phyloP scores from a whole-genome alignment of 2,888 invertebrate species.

The Nephrotoma flavescens region DNA sequence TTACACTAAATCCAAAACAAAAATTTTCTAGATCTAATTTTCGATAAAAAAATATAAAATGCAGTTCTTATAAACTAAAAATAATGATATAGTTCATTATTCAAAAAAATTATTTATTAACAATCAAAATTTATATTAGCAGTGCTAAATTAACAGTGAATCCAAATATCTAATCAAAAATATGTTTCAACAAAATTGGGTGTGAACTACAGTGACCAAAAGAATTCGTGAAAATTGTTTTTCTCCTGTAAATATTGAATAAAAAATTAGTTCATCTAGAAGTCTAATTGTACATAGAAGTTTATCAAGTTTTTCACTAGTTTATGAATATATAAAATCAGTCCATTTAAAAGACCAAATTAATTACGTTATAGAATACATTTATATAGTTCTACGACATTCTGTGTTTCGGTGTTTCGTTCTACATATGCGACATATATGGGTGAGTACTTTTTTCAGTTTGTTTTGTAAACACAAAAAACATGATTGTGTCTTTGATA shows the following conservation, averaged over 20 bases:
- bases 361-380: background rate
- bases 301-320: background rate
- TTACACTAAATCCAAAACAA: background rate
- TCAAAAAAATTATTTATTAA: background rate
- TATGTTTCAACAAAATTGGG: background rate
- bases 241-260: background rate
- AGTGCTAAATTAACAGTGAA: background rate
- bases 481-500: background rate
- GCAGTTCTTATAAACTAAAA: background rate
- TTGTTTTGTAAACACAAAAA: background rate
- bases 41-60: background rate
- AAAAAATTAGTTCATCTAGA: background rate
- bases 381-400: background rate
- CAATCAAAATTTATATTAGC: background rate
- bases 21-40: background rate
- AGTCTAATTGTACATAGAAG: background rate
- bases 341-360: background rate
- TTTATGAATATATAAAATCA: background rate
- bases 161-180: background rate
- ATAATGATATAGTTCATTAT: background rate
- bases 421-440: background rate
- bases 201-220: background rate
- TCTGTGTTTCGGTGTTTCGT: background rate
- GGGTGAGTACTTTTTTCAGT: background rate
- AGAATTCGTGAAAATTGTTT: background rate